Conservation (phyloP, 2,113 vertebrate genomes). For the Centrocercus urophasianus region DNA sequence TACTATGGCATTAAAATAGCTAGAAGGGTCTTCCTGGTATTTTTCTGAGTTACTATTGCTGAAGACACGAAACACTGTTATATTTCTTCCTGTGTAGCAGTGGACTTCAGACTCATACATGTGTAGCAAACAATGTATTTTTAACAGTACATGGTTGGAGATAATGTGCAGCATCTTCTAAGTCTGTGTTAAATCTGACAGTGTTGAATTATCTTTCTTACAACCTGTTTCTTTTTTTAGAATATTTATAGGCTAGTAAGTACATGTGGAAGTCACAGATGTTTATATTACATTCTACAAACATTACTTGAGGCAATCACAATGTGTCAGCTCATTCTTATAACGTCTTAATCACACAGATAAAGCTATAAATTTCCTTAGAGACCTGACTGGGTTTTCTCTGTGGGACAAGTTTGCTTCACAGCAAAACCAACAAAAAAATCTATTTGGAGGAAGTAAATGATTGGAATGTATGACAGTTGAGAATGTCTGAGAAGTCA, state of each 20-base stretch:
- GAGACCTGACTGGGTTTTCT: background rate
- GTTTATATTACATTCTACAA: background rate
- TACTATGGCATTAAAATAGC: background rate
- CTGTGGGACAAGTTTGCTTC: background rate
- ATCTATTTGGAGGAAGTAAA: background rate
- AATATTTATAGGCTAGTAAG: background rate
- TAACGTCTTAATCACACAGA: background rate
- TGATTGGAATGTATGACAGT: background rate
- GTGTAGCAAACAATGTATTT: background rate
- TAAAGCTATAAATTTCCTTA: background rate
- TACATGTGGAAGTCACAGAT: background rate
- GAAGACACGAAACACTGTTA: background rate
- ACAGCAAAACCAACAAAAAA: background rate
- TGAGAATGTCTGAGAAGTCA: background rate
- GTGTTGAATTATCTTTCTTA: background rate
- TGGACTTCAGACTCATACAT: accelerated
- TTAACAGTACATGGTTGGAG: accelerated
- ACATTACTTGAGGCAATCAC: background rate
- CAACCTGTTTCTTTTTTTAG: background rate
- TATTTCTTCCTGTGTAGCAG: background rate
- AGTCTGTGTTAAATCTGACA: background rate
- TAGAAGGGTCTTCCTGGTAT: background rate
- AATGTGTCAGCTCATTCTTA: background rate
- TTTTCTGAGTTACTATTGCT: background rate
- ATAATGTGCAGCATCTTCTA: background rate